Conservation (phyloP, 1,140 invertebrate genomes). For the Hesperophylax magnus region DNA sequence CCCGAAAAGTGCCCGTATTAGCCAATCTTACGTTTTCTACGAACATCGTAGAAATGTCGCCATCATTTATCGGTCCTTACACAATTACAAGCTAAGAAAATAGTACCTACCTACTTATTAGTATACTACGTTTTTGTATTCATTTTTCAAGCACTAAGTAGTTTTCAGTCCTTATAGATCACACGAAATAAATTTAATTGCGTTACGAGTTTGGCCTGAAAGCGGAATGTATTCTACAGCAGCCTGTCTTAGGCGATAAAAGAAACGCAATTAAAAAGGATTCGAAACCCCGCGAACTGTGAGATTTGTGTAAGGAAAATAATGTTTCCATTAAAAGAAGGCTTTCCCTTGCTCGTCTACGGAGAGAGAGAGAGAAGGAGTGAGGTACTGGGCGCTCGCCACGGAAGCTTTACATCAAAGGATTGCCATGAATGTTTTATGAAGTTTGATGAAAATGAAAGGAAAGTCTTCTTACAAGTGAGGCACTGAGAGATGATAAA, state of each 20-base stretch:
- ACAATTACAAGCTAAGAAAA: no score
- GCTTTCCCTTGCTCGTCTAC: constrained; percentile 12
- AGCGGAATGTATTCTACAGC: background rate
- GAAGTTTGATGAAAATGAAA: constrained; percentile 59
- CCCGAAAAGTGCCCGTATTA: no score
- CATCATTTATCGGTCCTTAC: no score
- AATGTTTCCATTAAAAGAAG: constrained; percentile 31
- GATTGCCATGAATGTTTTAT: constrained; percentile 58
- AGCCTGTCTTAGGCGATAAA: constrained; percentile 10
- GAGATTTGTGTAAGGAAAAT: constrained; percentile 32
- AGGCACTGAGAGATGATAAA: constrained; percentile 53
- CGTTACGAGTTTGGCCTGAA: no score
- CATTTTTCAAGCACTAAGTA: no score
- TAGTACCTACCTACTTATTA: no score
- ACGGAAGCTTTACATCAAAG: constrained; percentile 53
- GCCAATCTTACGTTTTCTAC: no score
- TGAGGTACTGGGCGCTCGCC: background rate
- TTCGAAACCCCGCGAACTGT: constrained; percentile 18
- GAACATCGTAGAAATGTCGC: no score
- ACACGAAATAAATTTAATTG: no score
- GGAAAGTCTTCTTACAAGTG: constrained; percentile 47
- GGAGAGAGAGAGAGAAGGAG: background rate
- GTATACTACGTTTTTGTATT: no score
- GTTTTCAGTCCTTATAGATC: no score
- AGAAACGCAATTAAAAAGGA: constrained; percentile 43